Base-by-base conservation (phyloP, 1,140 invertebrate genomes). In the Atopsyche davidsoni region DNA sequence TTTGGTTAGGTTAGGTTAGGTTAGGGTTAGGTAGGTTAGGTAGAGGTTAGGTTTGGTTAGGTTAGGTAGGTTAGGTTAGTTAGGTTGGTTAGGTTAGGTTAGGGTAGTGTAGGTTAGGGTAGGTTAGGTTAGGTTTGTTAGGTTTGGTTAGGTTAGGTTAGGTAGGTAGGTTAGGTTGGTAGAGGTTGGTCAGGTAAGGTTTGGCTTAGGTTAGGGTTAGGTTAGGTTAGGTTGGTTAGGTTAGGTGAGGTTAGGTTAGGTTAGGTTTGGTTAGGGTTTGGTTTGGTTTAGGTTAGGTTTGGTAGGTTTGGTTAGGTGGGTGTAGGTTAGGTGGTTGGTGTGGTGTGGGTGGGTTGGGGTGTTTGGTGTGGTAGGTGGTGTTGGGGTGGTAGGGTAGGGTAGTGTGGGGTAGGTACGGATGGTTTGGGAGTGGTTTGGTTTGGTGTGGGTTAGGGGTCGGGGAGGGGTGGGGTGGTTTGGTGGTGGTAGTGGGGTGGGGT, bases 31-130 rank as follows among this genome's bases (percentile, higher is more conserved):
- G 9, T 35, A 35, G 34, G 34, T 35, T 35, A 35, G 34, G 34
- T 35, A 11, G 16, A 14, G 34, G 9, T 35, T 11, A 14, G 34
- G 9, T 35, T 11, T 9, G 34, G 9, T 35, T 11, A 14, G 34
- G 9, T 35, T 11, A 14, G 34, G 9, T 35, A 35, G 34, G 34
- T 35, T 35, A 35, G 34, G 34, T 35, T 35, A 14, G 34, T 35
- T 35, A 14, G 34, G 34, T 35, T 35, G 34, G 34, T 35, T 35
- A 35, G 34, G 34, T 35, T 35, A 35, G 34, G 34, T 35, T 35
- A 35, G 34, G 34, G 9, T 35, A 35, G 34, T 6, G 9, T 35
- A 10, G 7, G 7, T 10, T 10, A 35, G 14, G 14, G 9, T 35
- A n/a, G n/a, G n/a, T n/a, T n/a, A n/a, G n/a, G n/a, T n/a, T n/a